Evolutionary conservation across 1,140 invertebrate species (phyloP), one percentile per base, ranked within the genome.

Genomic region (Melipona quadrifasciata): DNA sequence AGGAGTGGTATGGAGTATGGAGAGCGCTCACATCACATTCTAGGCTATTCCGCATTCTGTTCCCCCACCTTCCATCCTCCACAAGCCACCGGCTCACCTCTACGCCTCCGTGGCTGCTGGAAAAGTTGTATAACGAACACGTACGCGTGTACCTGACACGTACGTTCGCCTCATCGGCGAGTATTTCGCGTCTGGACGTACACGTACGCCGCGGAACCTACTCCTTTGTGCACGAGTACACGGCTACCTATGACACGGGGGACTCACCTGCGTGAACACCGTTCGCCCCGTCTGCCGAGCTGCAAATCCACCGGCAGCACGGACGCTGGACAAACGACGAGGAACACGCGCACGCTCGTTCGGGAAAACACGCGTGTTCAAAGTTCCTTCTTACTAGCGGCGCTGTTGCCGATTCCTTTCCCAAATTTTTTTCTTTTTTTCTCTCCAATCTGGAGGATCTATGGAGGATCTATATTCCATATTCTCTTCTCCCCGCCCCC

Each of bases 31-130:
- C 94, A 94, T 95, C 94, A 94, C 94, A 95, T 95, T 95, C 94
- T 95, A 95, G 94, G 94, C 94, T 95, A 95, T 95, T 95, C 94
- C 94, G 94, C 94, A 95, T 95, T 95, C 94, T 95, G 90, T 95
- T 95, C 94, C 91, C 94, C 94, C 93, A 93, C 94, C 82, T 75
- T 74, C 80, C 51, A 72, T 61, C 87, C 89, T 87, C 84, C 86
- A 88, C 89, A 87, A 90, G 91, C 90, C 92, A 93, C 90, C 82
- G 91, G 90, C 90, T 93, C 89, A 93, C 92, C 90, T 93, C 90
- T 92, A 91, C 90, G 91, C 88, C 88, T 90, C 85, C 90, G 86
- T 91, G 90, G 91, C 86, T 85, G 93, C 91, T 92, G 91, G 91
- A 93, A 93, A 94, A 93, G 91, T 92, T 92, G 92, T 92, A 92